Evolutionary conservation across 2,797 vertebrate species (phyloP).

Genomic region (Peromyscus nudipes): DNA sequence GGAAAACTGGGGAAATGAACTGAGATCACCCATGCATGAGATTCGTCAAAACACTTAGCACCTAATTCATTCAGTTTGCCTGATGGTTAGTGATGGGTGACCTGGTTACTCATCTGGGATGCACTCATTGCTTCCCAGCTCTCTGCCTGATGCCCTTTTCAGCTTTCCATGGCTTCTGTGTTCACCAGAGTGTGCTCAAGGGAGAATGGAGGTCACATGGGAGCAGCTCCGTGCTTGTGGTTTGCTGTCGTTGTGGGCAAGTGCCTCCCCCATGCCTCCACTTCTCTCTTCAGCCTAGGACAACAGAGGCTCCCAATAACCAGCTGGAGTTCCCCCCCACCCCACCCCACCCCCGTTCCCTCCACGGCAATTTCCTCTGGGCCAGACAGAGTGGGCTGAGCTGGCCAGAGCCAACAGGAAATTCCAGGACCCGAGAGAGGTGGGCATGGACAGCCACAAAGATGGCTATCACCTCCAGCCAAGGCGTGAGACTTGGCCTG

Average conservation of each 20-base stretch:
- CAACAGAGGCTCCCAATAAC: conserved; percentile 14
- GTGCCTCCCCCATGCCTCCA: neutral
- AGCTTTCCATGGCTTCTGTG: neutral
- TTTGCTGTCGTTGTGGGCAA: conserved; percentile 35
- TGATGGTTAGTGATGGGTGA: neutral
- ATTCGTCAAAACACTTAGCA: neutral
- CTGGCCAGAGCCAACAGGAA: conserved; percentile 66
- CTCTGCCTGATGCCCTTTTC: neutral
- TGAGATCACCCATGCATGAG: neutral
- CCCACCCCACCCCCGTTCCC: neutral
- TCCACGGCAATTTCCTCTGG: conserved; percentile 75
- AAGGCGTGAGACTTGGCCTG: neutral
- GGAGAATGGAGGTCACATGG: neutral
- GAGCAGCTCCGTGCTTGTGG: neutral
- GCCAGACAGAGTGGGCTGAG: conserved; percentile 4
- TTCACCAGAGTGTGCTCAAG: neutral
- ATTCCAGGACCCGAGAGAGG: conserved; percentile 40
- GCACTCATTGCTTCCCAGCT: neutral
- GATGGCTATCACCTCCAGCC: conserved; percentile 69
- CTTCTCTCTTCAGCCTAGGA: neutral
- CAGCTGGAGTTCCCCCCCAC: neutral
- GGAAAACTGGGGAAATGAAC: neutral
- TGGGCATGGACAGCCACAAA: neutral
- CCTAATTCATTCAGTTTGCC: neutral
- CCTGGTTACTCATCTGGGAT: neutral